These are phyloP conservation scores for Drosophila sproati DNA, from an alignment of 1,140 invertebrate species.

Conservation along the genomic window DNA sequence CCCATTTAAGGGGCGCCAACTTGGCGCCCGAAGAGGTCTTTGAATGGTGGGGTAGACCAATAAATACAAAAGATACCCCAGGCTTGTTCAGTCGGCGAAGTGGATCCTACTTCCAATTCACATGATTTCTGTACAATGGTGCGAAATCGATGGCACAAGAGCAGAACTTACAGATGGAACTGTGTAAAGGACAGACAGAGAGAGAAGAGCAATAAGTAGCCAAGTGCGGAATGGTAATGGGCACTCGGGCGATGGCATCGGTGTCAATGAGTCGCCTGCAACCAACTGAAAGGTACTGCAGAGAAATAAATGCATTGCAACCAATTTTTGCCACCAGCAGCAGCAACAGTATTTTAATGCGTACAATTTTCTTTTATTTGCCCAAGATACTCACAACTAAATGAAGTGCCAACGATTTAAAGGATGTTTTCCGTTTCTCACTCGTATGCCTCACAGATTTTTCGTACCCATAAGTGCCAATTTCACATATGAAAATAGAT, in stretches of 20 bases:
- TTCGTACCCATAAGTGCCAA: conserved; percentile 12
- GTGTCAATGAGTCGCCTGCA: conserved; percentile 39
- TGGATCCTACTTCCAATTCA: conserved; percentile 22
- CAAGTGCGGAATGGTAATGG: conserved; percentile 34
- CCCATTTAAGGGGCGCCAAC: conserved; percentile 54
- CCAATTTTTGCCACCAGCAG: conserved; percentile 13
- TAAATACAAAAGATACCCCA: conserved; percentile 17
- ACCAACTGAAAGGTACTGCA: conserved; percentile 11
- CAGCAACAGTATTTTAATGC: conserved; percentile 21
- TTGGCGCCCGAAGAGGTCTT: conserved; percentile 12
- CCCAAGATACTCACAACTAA: conserved; percentile 2
- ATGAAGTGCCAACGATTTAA: conserved; percentile 42
- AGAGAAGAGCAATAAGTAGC: conserved; percentile 29
- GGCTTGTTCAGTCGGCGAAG: conserved; percentile 10
- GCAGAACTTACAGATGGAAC: conserved; percentile 28
- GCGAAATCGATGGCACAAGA: conserved; percentile 44
- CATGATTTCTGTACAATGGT: conserved; percentile 45
- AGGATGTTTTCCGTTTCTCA: conserved; percentile 2
- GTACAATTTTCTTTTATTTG: conserved; percentile 40
- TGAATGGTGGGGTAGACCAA: not conserved
- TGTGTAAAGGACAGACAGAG: not conserved
- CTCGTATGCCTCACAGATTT: conserved; percentile 18
- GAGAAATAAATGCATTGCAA: conserved; percentile 24
- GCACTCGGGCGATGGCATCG: conserved; percentile 35
- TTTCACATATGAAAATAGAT: conserved; percentile 25